Conservation (phyloP, 2,113 vertebrate genomes). For the Lampris megalopsis region DNA sequence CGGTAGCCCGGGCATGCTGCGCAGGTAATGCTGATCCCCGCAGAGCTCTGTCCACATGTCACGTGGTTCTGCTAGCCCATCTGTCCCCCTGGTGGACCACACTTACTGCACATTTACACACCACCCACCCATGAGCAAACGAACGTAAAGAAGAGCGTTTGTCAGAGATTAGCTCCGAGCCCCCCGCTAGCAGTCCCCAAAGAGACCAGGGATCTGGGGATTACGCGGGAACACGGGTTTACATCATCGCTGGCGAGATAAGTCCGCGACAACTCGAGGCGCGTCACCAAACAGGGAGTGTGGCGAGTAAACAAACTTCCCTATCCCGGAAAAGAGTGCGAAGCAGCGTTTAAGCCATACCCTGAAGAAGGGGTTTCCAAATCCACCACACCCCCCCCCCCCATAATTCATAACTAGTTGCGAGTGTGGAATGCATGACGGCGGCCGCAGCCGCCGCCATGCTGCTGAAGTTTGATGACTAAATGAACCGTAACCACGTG, state of each 20-base stretch:
- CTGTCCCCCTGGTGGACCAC: constrained; percentile 16
- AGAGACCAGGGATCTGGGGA: constrained; percentile 19
- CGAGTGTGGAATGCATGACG: not conserved
- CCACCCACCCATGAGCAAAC: constrained; percentile 15
- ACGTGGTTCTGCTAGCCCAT: constrained; percentile 22
- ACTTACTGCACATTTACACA: constrained; percentile 19
- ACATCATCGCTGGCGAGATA: constrained; percentile 34
- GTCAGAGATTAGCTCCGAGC: constrained; percentile 40
- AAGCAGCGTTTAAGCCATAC: constrained; percentile 22
- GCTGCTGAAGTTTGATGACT: too few species aligned
- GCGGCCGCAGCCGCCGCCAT: too few species aligned
- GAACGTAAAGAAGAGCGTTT: constrained; percentile 35
- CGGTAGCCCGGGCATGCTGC: constrained; percentile 21
- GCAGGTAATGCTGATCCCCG: constrained; percentile 5
- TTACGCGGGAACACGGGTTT: constrained; percentile 35
- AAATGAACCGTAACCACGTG: too few species aligned
- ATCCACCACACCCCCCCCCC: constrained; percentile 7
- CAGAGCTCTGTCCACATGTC: constrained; percentile 2
- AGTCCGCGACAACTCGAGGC: constrained; percentile 31
- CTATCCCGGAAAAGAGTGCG: constrained; percentile 33
- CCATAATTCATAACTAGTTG: not conserved
- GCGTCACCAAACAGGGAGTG: constrained; percentile 49
- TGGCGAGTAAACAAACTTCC: constrained; percentile 53
- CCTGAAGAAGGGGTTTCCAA: constrained; percentile 29
- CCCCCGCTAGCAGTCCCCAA: constrained; percentile 26